Conservation (phyloP, 2,888 invertebrate species). For the Stenodera caucasica region DNA sequence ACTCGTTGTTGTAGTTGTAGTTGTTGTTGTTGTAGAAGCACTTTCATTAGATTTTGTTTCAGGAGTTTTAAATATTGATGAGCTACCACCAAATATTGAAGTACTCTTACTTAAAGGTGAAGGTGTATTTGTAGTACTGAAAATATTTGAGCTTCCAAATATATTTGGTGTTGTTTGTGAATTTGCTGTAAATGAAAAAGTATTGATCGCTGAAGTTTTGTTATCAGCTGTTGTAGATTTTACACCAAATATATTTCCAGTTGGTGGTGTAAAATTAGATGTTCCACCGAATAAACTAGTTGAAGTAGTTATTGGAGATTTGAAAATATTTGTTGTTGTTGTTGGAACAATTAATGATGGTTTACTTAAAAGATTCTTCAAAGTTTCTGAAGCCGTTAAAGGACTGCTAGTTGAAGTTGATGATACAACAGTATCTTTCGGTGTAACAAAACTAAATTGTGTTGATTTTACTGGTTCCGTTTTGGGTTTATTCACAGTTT, state of each 20-base stretch:
- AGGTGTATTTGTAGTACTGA: not conserved
- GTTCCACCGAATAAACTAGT: slow-evolving; percentile 4
- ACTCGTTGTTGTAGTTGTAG: slow-evolving; percentile 14
- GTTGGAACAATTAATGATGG: slow-evolving; percentile 22
- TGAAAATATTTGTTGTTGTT: slow-evolving; percentile 20
- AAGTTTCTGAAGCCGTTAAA: slow-evolving; percentile 15
- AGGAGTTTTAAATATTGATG: not conserved
- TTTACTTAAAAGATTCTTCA: slow-evolving; percentile 35
- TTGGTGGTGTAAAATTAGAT: not conserved
- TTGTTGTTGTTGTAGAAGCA: not conserved
- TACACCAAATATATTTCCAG: slow-evolving; percentile 10
- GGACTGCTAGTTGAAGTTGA: slow-evolving; percentile 10
- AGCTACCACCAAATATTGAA: slow-evolving; percentile 6
- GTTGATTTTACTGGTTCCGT: slow-evolving; percentile 11
- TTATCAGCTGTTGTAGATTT: not conserved
- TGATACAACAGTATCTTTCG: slow-evolving; percentile 14
- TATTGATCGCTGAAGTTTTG: not conserved
- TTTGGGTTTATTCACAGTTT: slow-evolving; percentile 29
- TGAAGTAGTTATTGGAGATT: slow-evolving; percentile 1
- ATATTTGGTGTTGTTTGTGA: not conserved
- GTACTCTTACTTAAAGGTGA: slow-evolving; percentile 1
- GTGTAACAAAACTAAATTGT: slow-evolving; percentile 27
- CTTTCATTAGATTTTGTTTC: not conserved
- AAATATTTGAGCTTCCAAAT: slow-evolving; percentile 7
- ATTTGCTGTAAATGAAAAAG: slow-evolving; percentile 17